Evolutionary conservation across 2,888 invertebrate genomes (phyloP).

Genomic region (Liodrosophila aerea): DNA sequence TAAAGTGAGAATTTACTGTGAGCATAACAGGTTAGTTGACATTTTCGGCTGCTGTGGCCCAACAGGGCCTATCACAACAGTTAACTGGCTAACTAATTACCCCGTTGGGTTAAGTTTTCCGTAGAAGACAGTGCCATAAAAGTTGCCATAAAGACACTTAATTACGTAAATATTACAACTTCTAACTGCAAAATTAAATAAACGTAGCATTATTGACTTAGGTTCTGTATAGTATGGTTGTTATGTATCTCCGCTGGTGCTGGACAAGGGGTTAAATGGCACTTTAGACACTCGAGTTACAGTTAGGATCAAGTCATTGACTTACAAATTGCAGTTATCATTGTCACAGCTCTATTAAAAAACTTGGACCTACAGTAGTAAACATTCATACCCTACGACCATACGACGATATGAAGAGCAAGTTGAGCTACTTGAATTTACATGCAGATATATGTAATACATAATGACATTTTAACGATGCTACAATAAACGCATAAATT

Average conservation of each 20-base stretch:
- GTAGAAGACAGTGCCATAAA: slow-evolving; percentile 56
- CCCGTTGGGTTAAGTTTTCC: slow-evolving; percentile 32
- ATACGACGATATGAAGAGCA: too few relatives aligned
- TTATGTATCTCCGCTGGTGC: not conserved
- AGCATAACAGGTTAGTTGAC: slow-evolving; percentile 18
- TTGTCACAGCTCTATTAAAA: slow-evolving; percentile 1
- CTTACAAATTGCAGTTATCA: slow-evolving; percentile 19
- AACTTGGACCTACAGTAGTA: too few relatives aligned
- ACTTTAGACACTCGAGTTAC: slow-evolving; percentile 15
- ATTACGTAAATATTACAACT: slow-evolving; percentile 35
- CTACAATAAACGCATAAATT: too few relatives aligned
- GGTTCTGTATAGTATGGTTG: slow-evolving; percentile 17
- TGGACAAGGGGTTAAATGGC: slow-evolving; percentile 15
- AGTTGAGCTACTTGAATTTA: too few relatives aligned
- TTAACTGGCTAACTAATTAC: slow-evolving; percentile 41
- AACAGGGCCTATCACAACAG: slow-evolving; percentile 16
- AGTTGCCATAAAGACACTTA: slow-evolving; percentile 46
- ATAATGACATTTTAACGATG: too few relatives aligned
- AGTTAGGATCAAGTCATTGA: slow-evolving; percentile 39
- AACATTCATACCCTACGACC: too few relatives aligned
- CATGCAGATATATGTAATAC: too few relatives aligned
- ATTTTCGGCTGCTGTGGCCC: slow-evolving; percentile 20
- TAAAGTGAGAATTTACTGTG: not conserved
- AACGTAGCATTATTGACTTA: slow-evolving; percentile 53
- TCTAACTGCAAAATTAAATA: slow-evolving; percentile 17